Percentiles rank a stretch among this genome's conserved stretches.
Conservation (phyloP, 2,113 vertebrate species). For the Calypte anna region DNA sequence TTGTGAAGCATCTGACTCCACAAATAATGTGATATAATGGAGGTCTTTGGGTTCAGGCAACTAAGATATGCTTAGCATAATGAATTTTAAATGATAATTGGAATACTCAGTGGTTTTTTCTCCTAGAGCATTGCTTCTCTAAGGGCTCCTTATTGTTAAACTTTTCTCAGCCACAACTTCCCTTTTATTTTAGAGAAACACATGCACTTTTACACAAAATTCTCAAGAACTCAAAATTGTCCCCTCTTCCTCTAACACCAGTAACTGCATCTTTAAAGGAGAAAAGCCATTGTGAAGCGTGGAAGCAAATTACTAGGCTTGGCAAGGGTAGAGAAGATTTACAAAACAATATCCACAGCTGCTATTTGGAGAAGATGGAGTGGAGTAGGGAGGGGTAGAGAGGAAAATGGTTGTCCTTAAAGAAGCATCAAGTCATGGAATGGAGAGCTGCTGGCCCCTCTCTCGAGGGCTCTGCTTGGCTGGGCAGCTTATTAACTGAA, state of each 20-base stretch:
- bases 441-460: background rate
- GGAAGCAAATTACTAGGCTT: background rate
- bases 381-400: background rate
- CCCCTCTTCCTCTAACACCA: background rate
- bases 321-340: background rate
- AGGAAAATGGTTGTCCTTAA: background rate
- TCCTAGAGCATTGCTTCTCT: background rate
- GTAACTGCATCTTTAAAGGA: background rate
- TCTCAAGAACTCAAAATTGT: background rate
- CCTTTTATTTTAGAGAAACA: background rate
- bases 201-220: background rate
- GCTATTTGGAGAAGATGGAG: background rate
- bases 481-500: slow-evolving; percentile 50
- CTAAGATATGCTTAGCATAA: background rate
- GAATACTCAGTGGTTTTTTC: background rate
- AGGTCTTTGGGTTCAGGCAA: background rate
- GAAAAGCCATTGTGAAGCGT: background rate
- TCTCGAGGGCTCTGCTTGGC: slow-evolving; percentile 39
- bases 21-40: background rate
- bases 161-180: background rate
- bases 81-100: background rate
- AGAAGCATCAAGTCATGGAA: background rate
- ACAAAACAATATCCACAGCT: background rate
- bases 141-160: background rate
- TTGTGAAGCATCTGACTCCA: background rate